Base-by-base conservation (phyloP, 2,888 invertebrate species). In the Clitarchus hookeri region DNA sequence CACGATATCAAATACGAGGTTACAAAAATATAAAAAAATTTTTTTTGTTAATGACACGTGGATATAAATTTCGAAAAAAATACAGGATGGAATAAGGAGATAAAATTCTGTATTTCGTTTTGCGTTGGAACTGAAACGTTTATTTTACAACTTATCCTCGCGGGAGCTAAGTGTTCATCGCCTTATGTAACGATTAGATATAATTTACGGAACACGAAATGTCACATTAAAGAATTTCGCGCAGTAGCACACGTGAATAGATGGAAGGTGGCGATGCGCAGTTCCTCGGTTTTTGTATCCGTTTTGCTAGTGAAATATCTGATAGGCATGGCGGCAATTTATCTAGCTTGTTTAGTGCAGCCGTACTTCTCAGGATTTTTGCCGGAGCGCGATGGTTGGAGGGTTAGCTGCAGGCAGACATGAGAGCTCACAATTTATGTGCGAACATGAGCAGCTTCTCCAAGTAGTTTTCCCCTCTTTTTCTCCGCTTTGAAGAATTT, bases 401-500 rank as follows among this genome's bases (percentile, higher is more conserved):
- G 78, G n/a, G 86, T 48, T 77, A 48, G 54, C 44, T 48, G 84
- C 84, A 84, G 84, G 53, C 54, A 83, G 84, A 84, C 79, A 54
- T 85, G 86, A 86, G 87, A 88, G 84, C 88, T 86, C 84, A 84
- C 84, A 86, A 88, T 88, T 88, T 88, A 88, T 88, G 88, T 88
- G 88, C 85, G 88, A 88, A 88, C 88, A 88, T 87, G 88, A 85
- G 86, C 86, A 86, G 88, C 86, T 87, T 88, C 86, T 86, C 84
- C 83, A 84, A 87, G 84, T 65, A 85, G 53, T 77, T 25, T 85
- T 86, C 65, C 85, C 27, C n/a, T 48, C 85, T 26, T 48, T 53
- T 77, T 36, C 78, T 86, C 53, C 80, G 44, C 48, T 85, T 48
- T 78, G 53, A 78, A 53, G 82, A 27, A 82, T 82, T 82, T 36